Base-by-base conservation (phyloP, 2,797 vertebrate species). In the Gymnoscopelus braueri region DNA sequence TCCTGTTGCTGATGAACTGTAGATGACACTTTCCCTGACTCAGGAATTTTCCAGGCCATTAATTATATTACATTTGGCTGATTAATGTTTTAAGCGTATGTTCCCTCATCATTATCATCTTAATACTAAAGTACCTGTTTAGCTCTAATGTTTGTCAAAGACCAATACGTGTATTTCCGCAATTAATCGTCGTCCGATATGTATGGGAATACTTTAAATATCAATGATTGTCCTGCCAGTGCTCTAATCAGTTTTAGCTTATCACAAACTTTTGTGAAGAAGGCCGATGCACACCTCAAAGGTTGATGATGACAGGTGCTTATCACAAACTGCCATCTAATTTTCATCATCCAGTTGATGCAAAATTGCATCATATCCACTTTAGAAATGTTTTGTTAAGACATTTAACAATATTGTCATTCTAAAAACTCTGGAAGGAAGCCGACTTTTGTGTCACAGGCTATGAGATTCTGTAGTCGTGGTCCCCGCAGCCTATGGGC, bases 81-180 rank as follows among this genome's bases (percentile, higher is more conserved):
- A 77, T 53, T 67, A 53, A 85, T n/a, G 44, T 66, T 54, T 72
- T 81, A 35, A 72, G 26, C 65, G 39, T 63, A 59, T 72, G 79
- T 80, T 66, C 59, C 48, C 11, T 7, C 65, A 70, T 75, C 72
- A 65, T 71, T 58, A 68, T 80, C 69, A 57, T 52, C 24, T 47
- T 54, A 66, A 39, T 77, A 35, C 72, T 59, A 65, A 74, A 81
- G 82, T 69, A 65, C 64, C 63, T 73, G n/a, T 55, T 77, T 12
- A 73, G 44, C 79, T 81, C 53, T 60, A 11, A 13, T 78, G 63
- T 73, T 78, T 75, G 69, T 70, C 71, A 67, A 79, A 68, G 56
- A 70, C 49, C 23, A 47, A 44, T 29, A 47, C 15, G 26, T 32
- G 14, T 59, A 47, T 73, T 82, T 67, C 73, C 2, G 32, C 1